Base-by-base conservation (phyloP, 2,888 invertebrate genomes). In the Ormia ochracea region DNA sequence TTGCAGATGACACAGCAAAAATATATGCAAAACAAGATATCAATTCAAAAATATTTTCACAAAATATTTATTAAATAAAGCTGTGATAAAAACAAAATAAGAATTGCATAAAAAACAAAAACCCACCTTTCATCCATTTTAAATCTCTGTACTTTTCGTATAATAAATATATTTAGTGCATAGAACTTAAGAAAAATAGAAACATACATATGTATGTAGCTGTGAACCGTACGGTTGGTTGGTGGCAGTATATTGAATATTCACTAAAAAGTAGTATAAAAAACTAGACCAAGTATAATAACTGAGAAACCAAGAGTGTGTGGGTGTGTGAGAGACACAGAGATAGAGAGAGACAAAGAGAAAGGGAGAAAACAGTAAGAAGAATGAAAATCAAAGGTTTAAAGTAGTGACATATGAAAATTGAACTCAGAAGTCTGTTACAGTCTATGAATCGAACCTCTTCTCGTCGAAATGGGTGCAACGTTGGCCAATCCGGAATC, bases 401-500 rank as follows among this genome's bases (percentile, higher is more conserved):
- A 17, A n/a, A 54, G 28, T 26, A 41, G n/a, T 23, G 14, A 45
- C 3, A 45, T 1, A 69, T n/a, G 17, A 10, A 48, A 38, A 41
- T n/a, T n/a, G n/a, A 14, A 28, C 5, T 9, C 21, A 50, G 48
- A 21, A 28, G 21, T 59, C 28, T 38, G 12, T 28, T 26, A 19
- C 10, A 65, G 31, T 63, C 14, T 56, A 33, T 10, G 12, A 17
- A 45, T 82, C 87, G 83, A 85, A 96, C 96, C 96, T 96, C 95
- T 93, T 94, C 88, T 80, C 89, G 89, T 83, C 89, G 89, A 86
- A 89, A 89, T 82, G 90, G 89, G 84, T 90, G 90, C 77, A 90
- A 85, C 90, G 93, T 94, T 89, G 97, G 97, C 97, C 97, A 98
- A 92, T 97, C 97, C 89, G 97, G 97, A 91, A 98, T 97, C 92